Evolutionary conservation across 2,113 vertebrate species (phyloP).

Genomic region (Channa maculata): DNA sequence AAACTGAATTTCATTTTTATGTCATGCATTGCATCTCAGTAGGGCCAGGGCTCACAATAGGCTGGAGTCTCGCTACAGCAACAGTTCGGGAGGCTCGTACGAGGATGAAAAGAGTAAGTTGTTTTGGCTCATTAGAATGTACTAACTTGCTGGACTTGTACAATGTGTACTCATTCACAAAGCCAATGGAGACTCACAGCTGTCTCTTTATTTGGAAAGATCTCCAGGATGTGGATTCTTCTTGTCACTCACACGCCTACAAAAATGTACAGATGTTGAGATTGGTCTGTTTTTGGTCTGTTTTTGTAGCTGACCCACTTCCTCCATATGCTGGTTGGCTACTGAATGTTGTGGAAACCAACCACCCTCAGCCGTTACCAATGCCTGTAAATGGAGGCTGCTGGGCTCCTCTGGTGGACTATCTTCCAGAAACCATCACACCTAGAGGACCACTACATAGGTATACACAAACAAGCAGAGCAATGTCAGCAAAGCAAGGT

Average conservation of each 20-base stretch:
- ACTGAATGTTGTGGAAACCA: constrained; percentile 92
- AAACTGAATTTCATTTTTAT: constrained; percentile 28
- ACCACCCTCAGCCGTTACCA: constrained; percentile 93
- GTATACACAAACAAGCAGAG: constrained; percentile 71
- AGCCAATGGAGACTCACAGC: constrained; percentile 16
- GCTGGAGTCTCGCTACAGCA: constrained; percentile 98
- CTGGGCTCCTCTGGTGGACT: constrained; percentile 98
- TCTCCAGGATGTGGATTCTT: constrained; percentile 38
- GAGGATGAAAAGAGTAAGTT: constrained; percentile 98
- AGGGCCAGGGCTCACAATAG: constrained; percentile 93
- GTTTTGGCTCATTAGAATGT: constrained; percentile 14
- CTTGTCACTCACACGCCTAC: constrained; percentile 7
- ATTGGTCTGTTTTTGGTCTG: constrained; percentile 15
- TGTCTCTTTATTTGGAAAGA: constrained; percentile 17
- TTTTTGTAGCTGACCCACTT: constrained; percentile 88
- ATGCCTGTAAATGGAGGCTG: constrained; percentile 98
- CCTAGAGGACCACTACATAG: constrained; percentile 94
- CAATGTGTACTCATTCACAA: constrained; percentile 1
- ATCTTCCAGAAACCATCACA: constrained; percentile 96
- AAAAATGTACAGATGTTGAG: neutral
- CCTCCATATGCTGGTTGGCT: constrained; percentile 97
- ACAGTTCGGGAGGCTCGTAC: constrained; percentile 97
- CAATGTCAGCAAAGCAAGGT: constrained; percentile 25
- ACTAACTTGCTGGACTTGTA: neutral
- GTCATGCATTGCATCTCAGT: constrained; percentile 16